Evolutionary conservation across 2,797 vertebrate genomes (phyloP).

Genomic region (Presbytis comata): DNA sequence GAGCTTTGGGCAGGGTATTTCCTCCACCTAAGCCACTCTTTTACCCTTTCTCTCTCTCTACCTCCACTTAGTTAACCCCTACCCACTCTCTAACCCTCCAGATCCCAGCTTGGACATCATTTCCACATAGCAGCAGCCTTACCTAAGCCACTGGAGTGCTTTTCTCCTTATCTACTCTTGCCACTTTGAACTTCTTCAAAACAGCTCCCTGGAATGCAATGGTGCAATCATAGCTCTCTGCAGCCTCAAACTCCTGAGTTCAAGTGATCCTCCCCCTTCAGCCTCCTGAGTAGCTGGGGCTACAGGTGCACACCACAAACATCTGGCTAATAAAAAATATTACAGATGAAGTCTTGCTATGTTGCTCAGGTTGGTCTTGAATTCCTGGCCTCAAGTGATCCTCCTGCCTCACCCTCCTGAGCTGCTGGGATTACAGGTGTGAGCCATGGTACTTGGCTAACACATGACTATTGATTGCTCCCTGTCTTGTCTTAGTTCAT

Average conservation of each 20-base stretch:
- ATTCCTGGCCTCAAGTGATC: neutral
- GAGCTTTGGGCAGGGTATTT: too few relatives aligned
- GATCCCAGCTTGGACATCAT: too few relatives aligned
- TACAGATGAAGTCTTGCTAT: neutral
- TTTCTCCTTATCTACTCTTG: neutral
- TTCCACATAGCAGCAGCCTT: neutral
- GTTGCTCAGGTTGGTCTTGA: neutral
- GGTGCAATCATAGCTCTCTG: neutral
- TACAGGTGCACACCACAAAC: neutral
- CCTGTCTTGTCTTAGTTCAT: neutral
- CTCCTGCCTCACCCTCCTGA: neutral
- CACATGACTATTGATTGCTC: neutral
- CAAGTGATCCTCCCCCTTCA: neutral
- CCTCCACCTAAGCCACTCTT: neutral
- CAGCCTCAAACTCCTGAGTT: neutral
- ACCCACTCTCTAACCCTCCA: neutral
- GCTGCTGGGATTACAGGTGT: neutral
- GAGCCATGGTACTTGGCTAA: neutral
- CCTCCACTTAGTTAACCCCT: neutral
- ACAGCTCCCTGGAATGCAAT: neutral
- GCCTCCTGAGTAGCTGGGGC: neutral
- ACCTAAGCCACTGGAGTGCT: neutral
- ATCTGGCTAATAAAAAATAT: neutral
- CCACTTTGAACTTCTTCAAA: neutral
- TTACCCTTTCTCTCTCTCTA: neutral